A percentile compares a stretch with the other conserved stretches of the same genome.
phyloP scores from a whole-genome alignment of 2,113 vertebrate species.

The Chaetorhynchus papuensis region DNA sequence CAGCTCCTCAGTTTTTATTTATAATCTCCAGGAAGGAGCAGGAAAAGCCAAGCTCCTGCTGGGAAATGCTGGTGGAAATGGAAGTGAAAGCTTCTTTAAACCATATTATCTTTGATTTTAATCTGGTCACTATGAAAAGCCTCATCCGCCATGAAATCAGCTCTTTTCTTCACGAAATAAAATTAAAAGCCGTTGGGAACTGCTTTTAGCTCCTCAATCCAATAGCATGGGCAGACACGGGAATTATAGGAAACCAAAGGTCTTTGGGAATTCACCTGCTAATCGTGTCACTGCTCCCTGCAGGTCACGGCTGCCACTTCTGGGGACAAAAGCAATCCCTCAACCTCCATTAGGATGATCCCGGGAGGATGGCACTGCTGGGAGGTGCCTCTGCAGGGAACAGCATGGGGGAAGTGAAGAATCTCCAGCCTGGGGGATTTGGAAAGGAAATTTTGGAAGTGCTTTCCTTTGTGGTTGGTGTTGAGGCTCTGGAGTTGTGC shows the following conservation, averaged over 20 bases:
- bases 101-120: not conserved
- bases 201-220: not conserved
- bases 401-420: accelerated
- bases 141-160: not conserved
- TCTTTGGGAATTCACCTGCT: not conserved
- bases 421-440: not conserved
- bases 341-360: accelerated
- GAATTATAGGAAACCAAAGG: not conserved
- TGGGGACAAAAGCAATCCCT: not conserved
- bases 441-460: not conserved
- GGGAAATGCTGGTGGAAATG: not conserved
- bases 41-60: not conserved
- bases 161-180: not conserved
- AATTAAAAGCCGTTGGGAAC: not conserved
- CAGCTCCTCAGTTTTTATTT: not conserved
- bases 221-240: not conserved
- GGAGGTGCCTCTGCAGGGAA: not conserved
- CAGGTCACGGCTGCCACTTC: not conserved
- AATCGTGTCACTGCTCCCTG: not conserved
- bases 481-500: not conserved
- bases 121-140: not conserved
- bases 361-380: accelerated
- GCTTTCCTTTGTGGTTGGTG: not conserved
- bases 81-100: not conserved
- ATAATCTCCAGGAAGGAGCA: not conserved